Percentiles rank a stretch among this genome's conserved stretches.
Evolutionary conservation across 2,888 invertebrate genomes (phyloP).

Genomic region (Acanthosepion esculentum): DNA sequence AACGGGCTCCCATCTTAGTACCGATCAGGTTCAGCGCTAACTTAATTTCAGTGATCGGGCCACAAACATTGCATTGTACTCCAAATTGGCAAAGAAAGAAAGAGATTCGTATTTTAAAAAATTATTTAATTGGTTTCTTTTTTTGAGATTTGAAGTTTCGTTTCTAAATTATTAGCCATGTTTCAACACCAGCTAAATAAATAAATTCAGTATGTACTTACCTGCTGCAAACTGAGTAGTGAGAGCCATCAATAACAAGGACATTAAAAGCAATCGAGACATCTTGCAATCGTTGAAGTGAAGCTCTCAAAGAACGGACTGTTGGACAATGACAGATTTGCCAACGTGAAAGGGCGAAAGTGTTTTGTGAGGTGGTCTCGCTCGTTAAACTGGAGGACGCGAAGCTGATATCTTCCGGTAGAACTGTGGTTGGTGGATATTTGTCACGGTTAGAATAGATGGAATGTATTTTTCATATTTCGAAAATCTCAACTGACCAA

Average conservation of each 20-base stretch:
- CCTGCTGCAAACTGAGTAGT: background rate
- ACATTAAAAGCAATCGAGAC: background rate
- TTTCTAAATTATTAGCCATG: too few relatives aligned
- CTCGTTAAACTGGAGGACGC: background rate
- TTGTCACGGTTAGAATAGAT: too few relatives aligned
- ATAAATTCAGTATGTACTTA: background rate
- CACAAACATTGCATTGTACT: too few relatives aligned
- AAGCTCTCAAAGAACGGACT: background rate
- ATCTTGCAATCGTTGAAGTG: background rate
- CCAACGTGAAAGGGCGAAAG: background rate
- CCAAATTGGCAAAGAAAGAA: too few relatives aligned
- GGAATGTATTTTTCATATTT: too few relatives aligned
- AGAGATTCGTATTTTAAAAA: too few relatives aligned
- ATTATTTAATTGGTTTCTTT: too few relatives aligned
- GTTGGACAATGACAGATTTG: background rate
- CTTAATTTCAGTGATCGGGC: too few relatives aligned
- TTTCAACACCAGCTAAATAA: background rate
- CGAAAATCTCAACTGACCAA: background rate
- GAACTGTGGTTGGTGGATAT: background rate
- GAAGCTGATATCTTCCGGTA: background rate
- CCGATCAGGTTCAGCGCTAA: too few relatives aligned
- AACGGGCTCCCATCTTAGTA: too few relatives aligned
- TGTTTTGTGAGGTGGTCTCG: background rate
- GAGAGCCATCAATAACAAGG: background rate
- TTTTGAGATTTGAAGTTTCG: too few relatives aligned